Base-by-base conservation (phyloP, 2,113 vertebrate species). In the Scophthalmus maximus region DNA sequence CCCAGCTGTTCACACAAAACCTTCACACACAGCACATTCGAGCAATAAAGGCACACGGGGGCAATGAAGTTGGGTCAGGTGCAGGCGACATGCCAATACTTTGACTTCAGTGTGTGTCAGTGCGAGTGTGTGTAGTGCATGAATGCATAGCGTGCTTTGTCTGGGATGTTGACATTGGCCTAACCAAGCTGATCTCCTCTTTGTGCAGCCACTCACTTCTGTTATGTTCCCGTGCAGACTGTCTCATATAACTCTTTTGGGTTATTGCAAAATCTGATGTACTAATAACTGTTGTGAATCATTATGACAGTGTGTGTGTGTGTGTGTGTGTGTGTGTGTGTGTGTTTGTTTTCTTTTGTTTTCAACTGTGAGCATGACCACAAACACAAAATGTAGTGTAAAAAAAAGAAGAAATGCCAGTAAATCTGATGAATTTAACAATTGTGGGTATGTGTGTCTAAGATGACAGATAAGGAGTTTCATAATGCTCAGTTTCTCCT, bases 1-100 rank as follows among this genome's bases (percentile, higher is more conserved):
- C 83, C 87, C 91, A 93, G 92, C 92, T 93, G 91, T 92, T 90
- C 88, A 94, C 83, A 93, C 92, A 92, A 90, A 91, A 84, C 68
- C 71, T 89, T 66, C 68, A 71, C 79, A 77, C 84, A 91, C 79
- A 84, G 76, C 73, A 71, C 66, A 69, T 44, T 74, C 61, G 64
- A 70, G 69, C 73, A 32, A 42, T 26, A 76, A 88, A 82, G 84
- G 79, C 87, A 89, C 81, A 68, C 85, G 64, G 76, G 79, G 70
- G 83, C 87, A 91, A 86, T 90, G 90, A 91, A 92, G 82, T 49
- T 83, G 81, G 81, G 80, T 92, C 85, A 92, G 89, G 90, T 93
- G 85, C 81, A 87, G 81, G 68, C 32, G 32, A 65, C 76, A 65
- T 81, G 87, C 82, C 82, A 86, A 70, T 62, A 75, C 78, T 76